Evolutionary conservation across 2,113 vertebrate species (phyloP).

Genomic region (Piliocolobus tephrosceles): DNA sequence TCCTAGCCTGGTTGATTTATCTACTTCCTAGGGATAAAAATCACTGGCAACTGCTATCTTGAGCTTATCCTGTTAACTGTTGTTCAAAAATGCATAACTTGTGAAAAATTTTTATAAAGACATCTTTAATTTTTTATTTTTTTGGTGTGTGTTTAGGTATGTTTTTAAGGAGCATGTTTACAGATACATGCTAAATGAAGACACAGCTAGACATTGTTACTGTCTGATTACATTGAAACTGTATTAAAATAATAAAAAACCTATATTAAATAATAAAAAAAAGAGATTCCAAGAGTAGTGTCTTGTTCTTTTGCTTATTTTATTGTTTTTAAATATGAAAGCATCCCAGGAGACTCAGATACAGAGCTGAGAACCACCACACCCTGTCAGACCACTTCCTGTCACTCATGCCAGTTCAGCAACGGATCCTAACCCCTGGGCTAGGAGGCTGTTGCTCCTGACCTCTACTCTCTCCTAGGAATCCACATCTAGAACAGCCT

Average conservation of each 20-base stretch:
- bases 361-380: not conserved
- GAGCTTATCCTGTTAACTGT: not conserved
- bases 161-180: not conserved
- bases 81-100: not conserved
- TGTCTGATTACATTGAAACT: not conserved
- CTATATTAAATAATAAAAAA: not conserved
- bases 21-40: not conserved
- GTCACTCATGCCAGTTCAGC: not conserved
- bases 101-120: not conserved
- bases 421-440: not conserved
- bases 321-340: slow-evolving; percentile 1
- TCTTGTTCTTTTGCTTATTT: not conserved
- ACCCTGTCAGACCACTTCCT: not conserved
- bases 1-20: not conserved
- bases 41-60: not conserved
- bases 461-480: not conserved
- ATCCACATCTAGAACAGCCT: not conserved
- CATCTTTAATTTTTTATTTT: not conserved
- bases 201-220: not conserved
- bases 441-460: not conserved
- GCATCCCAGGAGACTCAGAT: not conserved
- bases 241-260: not conserved
- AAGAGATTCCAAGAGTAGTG: not conserved
- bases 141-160: not conserved
- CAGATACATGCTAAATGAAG: not conserved